Base-by-base conservation (phyloP, 2,797 vertebrate species). In the Enteromius afrohamiltoni region DNA sequence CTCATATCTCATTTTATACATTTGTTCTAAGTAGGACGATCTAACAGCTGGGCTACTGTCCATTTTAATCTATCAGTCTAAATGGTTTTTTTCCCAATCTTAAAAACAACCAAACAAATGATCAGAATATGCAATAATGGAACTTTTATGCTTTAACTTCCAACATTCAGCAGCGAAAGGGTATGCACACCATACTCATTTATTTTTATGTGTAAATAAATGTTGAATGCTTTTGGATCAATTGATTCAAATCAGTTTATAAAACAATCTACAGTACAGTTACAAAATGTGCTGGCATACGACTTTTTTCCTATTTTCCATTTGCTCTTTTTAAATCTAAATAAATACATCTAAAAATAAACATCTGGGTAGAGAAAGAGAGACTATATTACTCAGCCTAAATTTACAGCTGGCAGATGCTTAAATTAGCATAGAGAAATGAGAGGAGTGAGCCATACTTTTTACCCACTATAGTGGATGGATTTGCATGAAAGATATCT, bases 371-470 rank as follows among this genome's bases (percentile, higher is more conserved):
- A 9, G 37, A 34, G 53, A 62, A 11, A 40, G 53, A 16, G 7
- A 79, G 23, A 45, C 23, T 10, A 3, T 60, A 23, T 70, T 80
- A 45, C 49, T 60, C 23, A 3, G n/a, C 62, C 21, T 40, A 71
- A 80, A 60, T 45, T 80, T 26, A 71, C 68, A 73, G 40, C 79
- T 47, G 68, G n/a, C 68, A 81, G 26, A 47, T 73, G 42, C 68
- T 81, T 81, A 81, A 73, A 81, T 81, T 62, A 73, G 79, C 58
- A 34, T 10, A 17, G 68, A 73, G 29, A 73, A 62, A 73, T 14
- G 53, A 73, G 53, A 34, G 16, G 53, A 40, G 31, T 29, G 65
- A 37, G 21, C 16, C 37, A 34, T 9, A 21, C 0, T 37, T 53
- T 78, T 37, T 64, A 34, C 29, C 21, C 10, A 3, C 53, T 42